These are phyloP conservation scores for Muscidifurax raptorellus DNA, from an alignment of 1,140 invertebrate species.

Conservation along the genomic window DNA sequence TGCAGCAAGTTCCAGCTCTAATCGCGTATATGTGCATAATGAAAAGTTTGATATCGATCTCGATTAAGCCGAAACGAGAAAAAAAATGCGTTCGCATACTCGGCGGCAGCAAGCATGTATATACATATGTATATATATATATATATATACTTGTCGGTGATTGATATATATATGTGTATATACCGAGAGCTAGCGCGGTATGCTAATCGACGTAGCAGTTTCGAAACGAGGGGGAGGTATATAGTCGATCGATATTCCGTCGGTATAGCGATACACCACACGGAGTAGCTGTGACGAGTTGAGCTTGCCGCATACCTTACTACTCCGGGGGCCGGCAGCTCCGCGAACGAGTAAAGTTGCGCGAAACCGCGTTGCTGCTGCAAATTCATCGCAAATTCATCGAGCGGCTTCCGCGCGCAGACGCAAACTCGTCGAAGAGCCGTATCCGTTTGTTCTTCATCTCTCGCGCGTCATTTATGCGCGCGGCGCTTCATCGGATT, in stretches of 20 bases:
- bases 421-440: not conserved
- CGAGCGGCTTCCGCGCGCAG: not conserved
- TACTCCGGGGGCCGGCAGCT: too few relatives aligned
- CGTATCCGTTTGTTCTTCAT: slow-evolving; percentile 3
- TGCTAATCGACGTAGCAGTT: not conserved
- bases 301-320: not conserved
- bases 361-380: not conserved
- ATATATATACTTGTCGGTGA: slow-evolving; percentile 33
- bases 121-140: not conserved
- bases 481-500: not conserved
- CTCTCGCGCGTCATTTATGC: slow-evolving; percentile 18
- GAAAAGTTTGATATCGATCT: not conserved
- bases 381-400: slow-evolving; percentile 7
- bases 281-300: not conserved
- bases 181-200: not conserved
- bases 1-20: too few relatives aligned
- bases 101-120: not conserved
- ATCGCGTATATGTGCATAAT: too few relatives aligned
- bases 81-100: not conserved
- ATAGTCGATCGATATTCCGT: not conserved
- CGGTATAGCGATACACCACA: not conserved
- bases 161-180: not conserved
- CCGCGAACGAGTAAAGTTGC: not conserved
- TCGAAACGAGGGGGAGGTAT: not conserved
- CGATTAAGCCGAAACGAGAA: not conserved